These are phyloP conservation scores for Dasysyrphus tricinctus DNA, from an alignment of 2,888 invertebrate species.

Conservation along the genomic window DNA sequence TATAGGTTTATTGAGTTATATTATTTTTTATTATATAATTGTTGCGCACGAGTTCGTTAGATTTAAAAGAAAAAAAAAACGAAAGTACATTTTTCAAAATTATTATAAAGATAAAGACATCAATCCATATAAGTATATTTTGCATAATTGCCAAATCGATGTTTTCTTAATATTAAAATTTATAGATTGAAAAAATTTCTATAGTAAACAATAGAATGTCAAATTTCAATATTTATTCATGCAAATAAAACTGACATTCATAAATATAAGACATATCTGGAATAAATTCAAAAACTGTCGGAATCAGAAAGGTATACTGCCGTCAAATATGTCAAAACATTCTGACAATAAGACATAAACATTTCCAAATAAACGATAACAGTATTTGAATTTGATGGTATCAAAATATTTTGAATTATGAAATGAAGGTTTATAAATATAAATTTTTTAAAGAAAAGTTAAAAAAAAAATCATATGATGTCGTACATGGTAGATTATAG, in stretches of 20 bases:
- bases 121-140: no score
- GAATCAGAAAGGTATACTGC: not conserved
- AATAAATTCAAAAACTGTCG: not conserved
- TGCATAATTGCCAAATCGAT: no score
- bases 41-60: no score
- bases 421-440: not conserved
- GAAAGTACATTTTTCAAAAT: no score
- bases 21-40: constrained; percentile 23
- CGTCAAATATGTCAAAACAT: not conserved
- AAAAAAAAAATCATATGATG: not conserved
- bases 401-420: not conserved
- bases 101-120: no score
- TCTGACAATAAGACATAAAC: constrained; percentile 2
- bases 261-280: not conserved
- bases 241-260: not conserved
- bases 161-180: no score
- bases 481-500: no score
- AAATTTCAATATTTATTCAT: not conserved
- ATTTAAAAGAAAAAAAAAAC: no score
- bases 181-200: no score
- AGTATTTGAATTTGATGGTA: not conserved
- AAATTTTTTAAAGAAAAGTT: not conserved
- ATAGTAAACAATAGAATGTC: no score
- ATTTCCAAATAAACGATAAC: not conserved
- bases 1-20: constrained; percentile 14